These are phyloP conservation scores for Calameuta idolon DNA, from an alignment of 2,888 invertebrate species.

Conservation along the genomic window DNA sequence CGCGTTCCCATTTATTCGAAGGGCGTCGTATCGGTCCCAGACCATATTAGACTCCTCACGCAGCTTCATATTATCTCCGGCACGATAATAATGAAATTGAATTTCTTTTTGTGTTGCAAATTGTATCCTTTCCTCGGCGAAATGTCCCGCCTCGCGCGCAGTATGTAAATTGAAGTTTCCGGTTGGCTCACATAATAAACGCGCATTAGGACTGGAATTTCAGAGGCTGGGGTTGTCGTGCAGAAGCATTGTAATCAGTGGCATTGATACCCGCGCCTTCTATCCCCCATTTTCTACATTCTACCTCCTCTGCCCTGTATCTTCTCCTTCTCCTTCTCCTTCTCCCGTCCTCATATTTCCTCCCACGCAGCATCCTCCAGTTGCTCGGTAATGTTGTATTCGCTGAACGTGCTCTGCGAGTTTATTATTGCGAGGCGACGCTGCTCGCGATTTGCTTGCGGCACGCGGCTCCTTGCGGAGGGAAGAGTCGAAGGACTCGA, in stretches of 20 bases:
- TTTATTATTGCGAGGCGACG: background rate
- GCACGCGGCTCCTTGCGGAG: background rate
- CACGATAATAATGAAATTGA: constrained; percentile 16
- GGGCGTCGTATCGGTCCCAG: constrained; percentile 1
- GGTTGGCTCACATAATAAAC: constrained; percentile 39
- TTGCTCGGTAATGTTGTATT: constrained; percentile 3
- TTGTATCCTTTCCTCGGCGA: constrained; percentile 24
- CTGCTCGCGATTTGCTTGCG: background rate
- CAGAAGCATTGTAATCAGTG: constrained; percentile 33
- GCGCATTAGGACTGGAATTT: constrained; percentile 34
- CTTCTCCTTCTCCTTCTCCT: constrained; percentile 13
- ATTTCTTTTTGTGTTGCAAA: constrained; percentile 29
- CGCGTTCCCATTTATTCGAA: background rate
- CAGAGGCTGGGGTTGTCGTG: constrained; percentile 16
- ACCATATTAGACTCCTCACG: constrained; percentile 6
- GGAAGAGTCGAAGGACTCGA: background rate
- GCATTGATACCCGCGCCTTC: constrained; percentile 32
- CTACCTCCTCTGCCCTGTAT: constrained; percentile 16
- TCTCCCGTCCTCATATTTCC: background rate
- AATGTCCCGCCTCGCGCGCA: constrained; percentile 18
- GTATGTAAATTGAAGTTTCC: constrained; percentile 38
- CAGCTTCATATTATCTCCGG: background rate
- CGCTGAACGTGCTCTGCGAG: constrained; percentile 1
- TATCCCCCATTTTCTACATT: constrained; percentile 10
- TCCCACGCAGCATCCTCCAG: background rate